A percentile compares a stretch with the other conserved stretches of the same genome.
These are phyloP conservation scores for Holcopasites calliopsidis DNA, from an alignment of 1,140 invertebrate species.

Conservation along the genomic window DNA sequence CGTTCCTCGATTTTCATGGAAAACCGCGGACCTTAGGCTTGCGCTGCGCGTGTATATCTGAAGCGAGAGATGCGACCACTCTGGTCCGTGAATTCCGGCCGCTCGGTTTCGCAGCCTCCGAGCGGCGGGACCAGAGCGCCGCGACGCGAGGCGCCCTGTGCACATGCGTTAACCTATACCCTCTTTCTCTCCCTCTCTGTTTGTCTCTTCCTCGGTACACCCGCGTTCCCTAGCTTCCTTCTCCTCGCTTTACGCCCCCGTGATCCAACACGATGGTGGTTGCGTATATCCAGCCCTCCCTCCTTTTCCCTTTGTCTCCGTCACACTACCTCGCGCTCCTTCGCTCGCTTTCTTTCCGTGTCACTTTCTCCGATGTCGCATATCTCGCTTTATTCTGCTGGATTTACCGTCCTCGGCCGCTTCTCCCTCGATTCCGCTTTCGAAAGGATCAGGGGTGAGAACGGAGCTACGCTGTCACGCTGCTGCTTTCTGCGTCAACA, in stretches of 20 bases:
- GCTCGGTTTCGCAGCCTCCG: constrained; percentile 77
- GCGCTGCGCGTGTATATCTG: constrained; percentile 66
- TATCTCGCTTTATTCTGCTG: background rate
- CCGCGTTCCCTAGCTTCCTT: constrained; percentile 41
- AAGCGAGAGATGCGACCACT: constrained; percentile 77
- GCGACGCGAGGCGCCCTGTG: constrained; percentile 78
- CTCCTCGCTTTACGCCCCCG: constrained; percentile 65
- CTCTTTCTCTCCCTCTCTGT: constrained; percentile 54
- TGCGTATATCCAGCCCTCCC: constrained; percentile 45
- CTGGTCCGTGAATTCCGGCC: constrained; percentile 77
- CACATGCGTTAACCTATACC: constrained; percentile 77
- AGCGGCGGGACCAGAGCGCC: constrained; percentile 74
- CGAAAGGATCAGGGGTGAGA: constrained; percentile 27
- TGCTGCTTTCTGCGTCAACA: constrained; percentile 74
- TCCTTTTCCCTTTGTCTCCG: constrained; percentile 18
- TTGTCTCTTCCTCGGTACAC: constrained; percentile 56
- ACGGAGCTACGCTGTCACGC: constrained; percentile 61
- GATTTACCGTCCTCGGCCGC: background rate
- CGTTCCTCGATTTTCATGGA: constrained; percentile 61
- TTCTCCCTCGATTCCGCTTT: constrained; percentile 4
- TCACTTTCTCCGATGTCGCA: constrained; percentile 17
- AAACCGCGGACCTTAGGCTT: constrained; percentile 50
- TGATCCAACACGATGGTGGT: constrained; percentile 69
- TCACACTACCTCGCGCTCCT: background rate
- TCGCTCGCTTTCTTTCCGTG: background rate